A percentile compares a stretch with the other conserved stretches of the same genome.
phyloP scores from a whole-genome alignment of 2,113 vertebrate species.

The Campylomormyrus tamandua region DNA sequence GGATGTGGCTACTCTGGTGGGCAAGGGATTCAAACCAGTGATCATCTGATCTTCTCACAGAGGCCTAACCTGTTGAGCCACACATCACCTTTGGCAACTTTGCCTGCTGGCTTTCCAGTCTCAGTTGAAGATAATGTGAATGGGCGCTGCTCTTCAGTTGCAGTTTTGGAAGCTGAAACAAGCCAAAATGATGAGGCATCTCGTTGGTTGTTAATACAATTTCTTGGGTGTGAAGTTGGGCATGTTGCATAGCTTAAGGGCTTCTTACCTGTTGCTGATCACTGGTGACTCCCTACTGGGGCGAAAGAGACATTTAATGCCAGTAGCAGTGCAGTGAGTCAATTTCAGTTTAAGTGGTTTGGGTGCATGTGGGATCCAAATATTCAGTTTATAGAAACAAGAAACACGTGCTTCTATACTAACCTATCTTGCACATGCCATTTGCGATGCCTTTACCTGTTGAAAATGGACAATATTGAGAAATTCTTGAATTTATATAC shows the following conservation, averaged over 20 bases:
- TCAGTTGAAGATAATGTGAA: background rate
- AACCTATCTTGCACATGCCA: conserved; percentile 36
- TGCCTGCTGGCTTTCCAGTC: background rate
- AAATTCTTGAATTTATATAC: conserved; percentile 31
- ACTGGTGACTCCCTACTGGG: background rate
- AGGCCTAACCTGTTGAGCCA: background rate
- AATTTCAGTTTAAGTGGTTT: background rate
- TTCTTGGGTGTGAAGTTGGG: background rate
- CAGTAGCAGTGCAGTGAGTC: background rate
- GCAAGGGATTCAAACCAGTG: background rate
- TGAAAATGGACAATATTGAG: background rate
- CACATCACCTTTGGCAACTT: background rate
- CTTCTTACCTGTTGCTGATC: background rate
- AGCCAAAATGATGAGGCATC: background rate
- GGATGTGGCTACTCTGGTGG: background rate
- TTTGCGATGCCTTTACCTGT: conserved; percentile 34
- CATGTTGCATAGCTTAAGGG: background rate
- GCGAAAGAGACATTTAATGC: background rate
- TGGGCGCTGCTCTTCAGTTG: background rate
- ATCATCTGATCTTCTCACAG: background rate
- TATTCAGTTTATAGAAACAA: background rate
- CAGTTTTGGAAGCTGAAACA: background rate
- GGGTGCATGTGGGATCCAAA: background rate
- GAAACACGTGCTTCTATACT: background rate
- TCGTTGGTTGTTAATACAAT: background rate